Evolutionary conservation across 2,888 invertebrate genomes (phyloP).

Genomic region (Agrilus biguttatus): DNA sequence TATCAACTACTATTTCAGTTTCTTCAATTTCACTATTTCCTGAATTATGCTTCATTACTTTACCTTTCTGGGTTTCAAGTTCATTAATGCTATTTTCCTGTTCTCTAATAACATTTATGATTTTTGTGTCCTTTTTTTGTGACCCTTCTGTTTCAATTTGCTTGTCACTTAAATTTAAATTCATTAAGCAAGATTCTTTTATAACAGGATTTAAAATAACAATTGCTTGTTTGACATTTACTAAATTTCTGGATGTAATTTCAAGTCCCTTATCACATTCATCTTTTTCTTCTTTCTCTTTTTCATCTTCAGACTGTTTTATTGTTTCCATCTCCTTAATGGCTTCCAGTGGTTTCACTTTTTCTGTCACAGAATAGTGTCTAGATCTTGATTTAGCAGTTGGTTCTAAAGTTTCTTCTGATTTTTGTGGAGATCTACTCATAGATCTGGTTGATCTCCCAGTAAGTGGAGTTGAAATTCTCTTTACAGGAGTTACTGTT

Average conservation of each 20-base stretch:
- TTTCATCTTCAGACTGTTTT: not conserved
- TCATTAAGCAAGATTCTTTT: no score
- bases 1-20: not conserved
- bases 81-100: not conserved
- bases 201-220: not conserved
- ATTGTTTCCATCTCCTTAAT: conserved; percentile 9
- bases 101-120: not conserved
- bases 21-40: not conserved
- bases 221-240: not conserved
- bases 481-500: not conserved
- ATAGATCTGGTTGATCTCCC: conserved; percentile 8
- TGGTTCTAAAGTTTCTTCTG: conserved; percentile 1
- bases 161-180: no score
- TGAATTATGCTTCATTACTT: not conserved
- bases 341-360: conserved; percentile 9
- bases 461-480: conserved; percentile 2
- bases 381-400: conserved; percentile 6
- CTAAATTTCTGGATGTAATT: not conserved
- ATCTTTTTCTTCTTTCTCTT: not conserved
- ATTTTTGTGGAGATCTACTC: conserved; percentile 10
- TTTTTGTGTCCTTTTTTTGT: not conserved
- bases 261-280: not conserved
- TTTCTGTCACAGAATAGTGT: conserved; percentile 11
- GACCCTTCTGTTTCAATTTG: no score
- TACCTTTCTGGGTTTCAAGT: not conserved